A percentile compares a stretch with the other conserved stretches of the same genome.
These are phyloP conservation scores for Ditylenchus dipsaci DNA, from an alignment of 1,140 invertebrate species.

Conservation along the genomic window DNA sequence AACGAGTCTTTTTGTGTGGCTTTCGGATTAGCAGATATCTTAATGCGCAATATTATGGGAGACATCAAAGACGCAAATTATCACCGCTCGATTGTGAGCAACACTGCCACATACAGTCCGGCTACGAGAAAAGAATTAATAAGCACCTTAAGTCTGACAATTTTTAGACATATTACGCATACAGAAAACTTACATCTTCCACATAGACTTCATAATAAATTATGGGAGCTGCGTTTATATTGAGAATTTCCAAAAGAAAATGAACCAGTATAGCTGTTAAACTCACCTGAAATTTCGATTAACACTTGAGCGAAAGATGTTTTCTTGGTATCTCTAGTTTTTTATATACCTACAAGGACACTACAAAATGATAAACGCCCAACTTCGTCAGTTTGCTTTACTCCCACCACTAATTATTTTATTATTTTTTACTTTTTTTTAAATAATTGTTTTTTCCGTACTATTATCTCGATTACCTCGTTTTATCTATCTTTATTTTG, in stretches of 20 bases:
- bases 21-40: conserved; percentile 46
- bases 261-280: conserved; percentile 46
- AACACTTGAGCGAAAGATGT: too few species aligned
- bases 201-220: conserved; percentile 43
- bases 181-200: neutral
- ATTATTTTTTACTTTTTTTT: conserved; percentile 6
- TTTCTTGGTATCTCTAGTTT: too few species aligned
- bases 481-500: too few species aligned
- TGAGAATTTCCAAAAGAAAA: conserved; percentile 39
- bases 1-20: conserved; percentile 35
- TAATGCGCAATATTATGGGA: neutral
- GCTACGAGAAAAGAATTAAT: conserved; percentile 56
- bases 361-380: too few species aligned
- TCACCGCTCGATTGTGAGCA: conserved; percentile 51
- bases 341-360: too few species aligned
- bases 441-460: too few species aligned
- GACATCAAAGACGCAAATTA: neutral
- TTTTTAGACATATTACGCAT: neutral
- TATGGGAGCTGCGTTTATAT: conserved; percentile 18
- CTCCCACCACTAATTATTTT: too few species aligned
- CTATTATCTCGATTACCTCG: too few species aligned
- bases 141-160: conserved; percentile 30
- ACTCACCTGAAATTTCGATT: conserved; percentile 33
- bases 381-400: too few species aligned
- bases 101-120: conserved; percentile 54